Conservation (phyloP, 2,888 invertebrate species). For the Euproctis similis region DNA sequence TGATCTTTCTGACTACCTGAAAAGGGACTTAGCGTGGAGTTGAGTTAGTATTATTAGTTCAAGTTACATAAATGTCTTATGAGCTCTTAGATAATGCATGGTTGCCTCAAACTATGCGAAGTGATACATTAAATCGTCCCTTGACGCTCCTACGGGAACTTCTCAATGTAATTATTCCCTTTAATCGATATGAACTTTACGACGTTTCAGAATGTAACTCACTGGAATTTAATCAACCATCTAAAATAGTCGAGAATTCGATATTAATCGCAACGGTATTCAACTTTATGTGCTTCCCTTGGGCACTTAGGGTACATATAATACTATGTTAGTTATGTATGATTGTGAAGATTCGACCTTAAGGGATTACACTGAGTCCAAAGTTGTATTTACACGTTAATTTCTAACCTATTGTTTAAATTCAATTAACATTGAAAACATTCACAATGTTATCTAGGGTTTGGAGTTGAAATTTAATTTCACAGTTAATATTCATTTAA, state of each 20-base stretch:
- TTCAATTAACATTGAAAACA: too few relatives aligned
- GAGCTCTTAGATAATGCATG: too few relatives aligned
- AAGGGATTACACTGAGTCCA: conserved; percentile 17
- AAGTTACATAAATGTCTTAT: too few relatives aligned
- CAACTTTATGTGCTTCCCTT: conserved; percentile 28
- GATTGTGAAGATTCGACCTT: conserved; percentile 9
- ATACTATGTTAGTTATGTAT: conserved; percentile 31
- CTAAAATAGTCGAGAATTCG: conserved; percentile 51
- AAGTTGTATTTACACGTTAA: too few relatives aligned
- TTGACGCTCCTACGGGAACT: conserved; percentile 25
- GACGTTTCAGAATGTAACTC: conserved; percentile 44
- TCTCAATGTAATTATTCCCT: conserved; percentile 50
- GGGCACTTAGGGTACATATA: conserved; percentile 31
- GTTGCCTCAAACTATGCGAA: conserved; percentile 21
- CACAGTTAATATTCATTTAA: too few relatives aligned
- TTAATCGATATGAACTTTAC: conserved; percentile 59
- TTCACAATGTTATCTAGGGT: too few relatives aligned
- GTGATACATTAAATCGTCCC: conserved; percentile 26
- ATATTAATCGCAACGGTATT: conserved; percentile 28
- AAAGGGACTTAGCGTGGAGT: too few relatives aligned
- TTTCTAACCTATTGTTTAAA: too few relatives aligned
- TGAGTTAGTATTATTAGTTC: too few relatives aligned
- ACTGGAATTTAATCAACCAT: conserved; percentile 63
- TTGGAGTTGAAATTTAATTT: too few relatives aligned
- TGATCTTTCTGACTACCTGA: too few relatives aligned